Evolutionary conservation across 1,140 invertebrate genomes (phyloP).

Genomic region (Calycopis cecrops): DNA sequence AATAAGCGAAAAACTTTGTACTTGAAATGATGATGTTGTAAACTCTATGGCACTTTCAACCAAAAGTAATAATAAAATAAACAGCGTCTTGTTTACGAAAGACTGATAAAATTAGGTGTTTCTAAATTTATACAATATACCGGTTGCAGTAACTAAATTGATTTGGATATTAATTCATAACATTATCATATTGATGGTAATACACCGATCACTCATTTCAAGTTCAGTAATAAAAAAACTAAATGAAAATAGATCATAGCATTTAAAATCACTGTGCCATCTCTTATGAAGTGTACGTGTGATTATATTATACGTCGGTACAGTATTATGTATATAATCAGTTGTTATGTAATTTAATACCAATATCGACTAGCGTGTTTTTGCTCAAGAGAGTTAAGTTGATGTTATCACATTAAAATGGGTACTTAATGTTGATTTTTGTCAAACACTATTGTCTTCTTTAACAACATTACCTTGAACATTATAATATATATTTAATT

Average conservation of each 20-base stretch:
- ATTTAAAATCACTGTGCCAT: conserved; percentile 11
- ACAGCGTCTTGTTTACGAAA: no score
- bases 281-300: conserved; percentile 6
- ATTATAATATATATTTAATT: conserved; percentile 2
- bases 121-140: no score
- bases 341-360: conserved; percentile 6
- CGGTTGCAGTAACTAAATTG: no score
- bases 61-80: no score
- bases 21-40: background rate
- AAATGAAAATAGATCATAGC: conserved; percentile 9
- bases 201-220: conserved; percentile 1
- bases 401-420: conserved; percentile 5
- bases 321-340: conserved; percentile 10
- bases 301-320: conserved; percentile 1
- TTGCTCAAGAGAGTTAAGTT: conserved; percentile 8
- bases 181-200: no score
- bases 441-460: background rate
- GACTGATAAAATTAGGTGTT: no score
- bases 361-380: conserved; percentile 2
- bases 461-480: background rate
- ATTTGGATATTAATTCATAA: no score
- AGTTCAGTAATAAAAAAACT: background rate
- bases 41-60: no score
- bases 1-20: background rate
- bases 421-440: background rate